Conservation (phyloP, 2,888 invertebrate species). For the Thecocarcelia acutangulata region DNA sequence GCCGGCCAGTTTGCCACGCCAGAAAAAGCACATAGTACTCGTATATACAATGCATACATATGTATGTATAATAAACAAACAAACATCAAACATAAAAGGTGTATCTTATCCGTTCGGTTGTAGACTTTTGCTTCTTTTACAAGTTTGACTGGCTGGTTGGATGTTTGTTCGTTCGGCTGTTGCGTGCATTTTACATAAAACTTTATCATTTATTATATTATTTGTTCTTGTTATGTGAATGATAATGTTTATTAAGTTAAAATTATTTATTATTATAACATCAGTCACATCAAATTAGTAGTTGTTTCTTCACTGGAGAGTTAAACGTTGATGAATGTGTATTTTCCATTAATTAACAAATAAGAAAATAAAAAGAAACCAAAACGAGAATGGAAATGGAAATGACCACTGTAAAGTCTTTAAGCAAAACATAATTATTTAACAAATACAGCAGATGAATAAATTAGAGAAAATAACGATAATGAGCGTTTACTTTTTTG, state of each 20-base stretch:
- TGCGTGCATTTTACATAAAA: slow-evolving; percentile 42
- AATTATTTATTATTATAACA: slow-evolving; percentile 62
- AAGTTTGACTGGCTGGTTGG: neutral
- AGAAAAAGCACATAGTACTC: too few relatives aligned
- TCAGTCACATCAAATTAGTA: slow-evolving; percentile 64
- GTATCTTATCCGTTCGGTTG: slow-evolving; percentile 39
- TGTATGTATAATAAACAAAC: slow-evolving; percentile 21
- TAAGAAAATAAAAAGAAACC: neutral
- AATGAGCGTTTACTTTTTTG: slow-evolving; percentile 2
- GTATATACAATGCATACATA: too few relatives aligned
- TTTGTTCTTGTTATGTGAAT: slow-evolving; percentile 37
- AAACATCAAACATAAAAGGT: slow-evolving; percentile 58
- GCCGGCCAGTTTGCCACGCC: slow-evolving; percentile 28
- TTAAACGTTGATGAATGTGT: slow-evolving; percentile 55
- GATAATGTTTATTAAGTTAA: slow-evolving; percentile 56
- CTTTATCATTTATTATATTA: slow-evolving; percentile 58
- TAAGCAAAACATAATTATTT: slow-evolving; percentile 22
- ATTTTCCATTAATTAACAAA: slow-evolving; percentile 58
- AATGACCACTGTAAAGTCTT: slow-evolving; percentile 13
- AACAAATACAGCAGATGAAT: neutral
- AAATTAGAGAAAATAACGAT: neutral
- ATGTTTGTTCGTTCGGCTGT: slow-evolving; percentile 23
- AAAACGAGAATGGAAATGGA: neutral
- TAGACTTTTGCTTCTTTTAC: slow-evolving; percentile 29
- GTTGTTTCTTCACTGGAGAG: slow-evolving; percentile 50